These are phyloP conservation scores for Bombus haemorrhoidalis DNA, from an alignment of 1,140 invertebrate genomes.

Conservation along the genomic window DNA sequence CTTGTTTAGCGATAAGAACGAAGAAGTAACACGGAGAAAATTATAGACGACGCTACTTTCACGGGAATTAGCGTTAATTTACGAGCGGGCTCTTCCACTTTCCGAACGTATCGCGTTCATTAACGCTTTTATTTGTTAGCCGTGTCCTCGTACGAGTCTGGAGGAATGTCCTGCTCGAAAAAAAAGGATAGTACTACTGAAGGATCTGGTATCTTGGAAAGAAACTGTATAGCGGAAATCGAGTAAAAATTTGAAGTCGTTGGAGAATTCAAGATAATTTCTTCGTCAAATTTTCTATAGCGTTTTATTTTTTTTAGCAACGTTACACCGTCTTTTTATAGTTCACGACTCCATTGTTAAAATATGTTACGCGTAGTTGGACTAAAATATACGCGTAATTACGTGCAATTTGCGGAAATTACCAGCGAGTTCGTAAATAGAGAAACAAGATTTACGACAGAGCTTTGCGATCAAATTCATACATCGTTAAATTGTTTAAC, in stretches of 20 bases:
- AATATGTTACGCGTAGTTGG: too few species aligned
- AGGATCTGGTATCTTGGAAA: neutral
- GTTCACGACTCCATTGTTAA: too few species aligned
- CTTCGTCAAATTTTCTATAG: too few species aligned
- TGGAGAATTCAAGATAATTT: neutral
- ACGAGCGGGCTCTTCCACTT: neutral
- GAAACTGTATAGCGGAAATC: neutral
- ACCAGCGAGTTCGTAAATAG: too few species aligned
- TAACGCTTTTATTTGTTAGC: neutral
- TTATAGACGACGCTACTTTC: constrained; percentile 10
- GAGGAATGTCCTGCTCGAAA: neutral
- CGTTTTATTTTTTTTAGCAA: too few species aligned
- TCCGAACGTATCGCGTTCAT: neutral
- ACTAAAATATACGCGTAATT: too few species aligned
- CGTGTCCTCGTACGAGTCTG: neutral
- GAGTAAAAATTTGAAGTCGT: neutral
- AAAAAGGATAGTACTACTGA: too few species aligned
- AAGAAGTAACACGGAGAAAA: constrained; percentile 4
- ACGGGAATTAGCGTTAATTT: constrained; percentile 21
- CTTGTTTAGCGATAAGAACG: neutral
- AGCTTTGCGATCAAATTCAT: too few species aligned
- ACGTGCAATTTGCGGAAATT: too few species aligned
- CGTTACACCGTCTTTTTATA: too few species aligned
- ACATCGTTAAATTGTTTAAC: too few species aligned
- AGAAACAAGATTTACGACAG: too few species aligned